Conservation (phyloP, 2,888 invertebrate genomes). For the Agriopis leucophaearia region DNA sequence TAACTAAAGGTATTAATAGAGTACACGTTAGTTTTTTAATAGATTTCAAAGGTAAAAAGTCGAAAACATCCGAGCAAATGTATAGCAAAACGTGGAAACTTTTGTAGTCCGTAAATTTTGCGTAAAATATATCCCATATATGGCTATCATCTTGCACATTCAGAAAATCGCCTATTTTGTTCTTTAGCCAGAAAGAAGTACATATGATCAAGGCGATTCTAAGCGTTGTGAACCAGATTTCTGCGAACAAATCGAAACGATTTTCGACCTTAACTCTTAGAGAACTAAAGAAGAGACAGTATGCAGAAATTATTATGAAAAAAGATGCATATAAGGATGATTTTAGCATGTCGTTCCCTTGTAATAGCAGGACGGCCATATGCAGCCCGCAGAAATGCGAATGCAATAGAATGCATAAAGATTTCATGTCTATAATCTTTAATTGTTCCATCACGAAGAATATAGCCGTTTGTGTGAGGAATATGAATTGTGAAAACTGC, state of each 20-base stretch:
- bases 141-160: conserved; percentile 87
- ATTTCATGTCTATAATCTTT: conserved; percentile 77
- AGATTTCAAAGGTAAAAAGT: conserved; percentile 88
- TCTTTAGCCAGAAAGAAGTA: conserved; percentile 74
- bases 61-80: conserved; percentile 92
- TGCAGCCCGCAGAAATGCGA: conserved; percentile 78
- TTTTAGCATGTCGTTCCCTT: conserved; percentile 81
- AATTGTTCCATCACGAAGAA: conserved; percentile 90
- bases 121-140: conserved; percentile 89
- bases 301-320: conserved; percentile 70
- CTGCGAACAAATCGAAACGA: conserved; percentile 63
- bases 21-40: conserved; percentile 83
- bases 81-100: conserved; percentile 93
- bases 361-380: conserved; percentile 70
- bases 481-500: conserved; percentile 94
- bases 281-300: conserved; percentile 71
- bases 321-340: conserved; percentile 81
- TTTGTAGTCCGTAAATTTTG: conserved; percentile 89
- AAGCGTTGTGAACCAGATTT: conserved; percentile 63
- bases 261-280: conserved; percentile 67
- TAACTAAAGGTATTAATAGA: conserved; percentile 86
- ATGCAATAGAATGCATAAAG: conserved; percentile 70
- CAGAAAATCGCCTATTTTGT: conserved; percentile 66
- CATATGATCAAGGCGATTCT: conserved; percentile 57
- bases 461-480: conserved; percentile 91